Conservation (phyloP, 2,113 vertebrate species). For the Hippoglossus stenolepis region DNA sequence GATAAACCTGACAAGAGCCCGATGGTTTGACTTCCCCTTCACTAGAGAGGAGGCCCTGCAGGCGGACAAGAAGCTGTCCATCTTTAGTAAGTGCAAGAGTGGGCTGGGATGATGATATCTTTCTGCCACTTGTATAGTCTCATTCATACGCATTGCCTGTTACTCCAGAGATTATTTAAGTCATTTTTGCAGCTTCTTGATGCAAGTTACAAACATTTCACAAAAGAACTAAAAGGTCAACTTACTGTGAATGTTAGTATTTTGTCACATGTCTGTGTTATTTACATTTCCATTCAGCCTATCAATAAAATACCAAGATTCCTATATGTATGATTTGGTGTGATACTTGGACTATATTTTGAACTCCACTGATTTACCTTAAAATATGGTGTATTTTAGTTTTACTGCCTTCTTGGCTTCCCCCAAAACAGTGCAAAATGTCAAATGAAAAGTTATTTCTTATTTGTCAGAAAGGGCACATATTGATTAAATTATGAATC, state of each 20-base stretch:
- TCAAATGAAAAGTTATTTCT: not conserved
- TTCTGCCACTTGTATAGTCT: not conserved
- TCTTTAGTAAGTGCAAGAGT: slow-evolving; percentile 89
- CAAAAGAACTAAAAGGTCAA: not conserved
- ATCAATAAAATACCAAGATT: too few species aligned
- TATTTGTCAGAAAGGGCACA: not conserved
- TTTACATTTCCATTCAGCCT: too few species aligned
- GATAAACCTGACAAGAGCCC: slow-evolving; percentile 94
- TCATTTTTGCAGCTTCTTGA: not conserved
- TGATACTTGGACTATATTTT: not conserved
- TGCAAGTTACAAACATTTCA: not conserved
- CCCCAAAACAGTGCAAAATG: not conserved
- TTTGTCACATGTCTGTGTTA: too few species aligned
- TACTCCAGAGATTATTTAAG: not conserved
- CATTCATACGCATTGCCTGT: not conserved
- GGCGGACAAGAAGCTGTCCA: slow-evolving; percentile 96
- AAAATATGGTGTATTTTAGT: not conserved
- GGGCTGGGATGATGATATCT: not conserved
- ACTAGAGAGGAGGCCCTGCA: slow-evolving; percentile 97
- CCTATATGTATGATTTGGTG: too few species aligned
- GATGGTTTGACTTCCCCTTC: slow-evolving; percentile 99
- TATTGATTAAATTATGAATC: not conserved
- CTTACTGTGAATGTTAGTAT: too few species aligned
- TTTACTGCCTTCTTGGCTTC: not conserved
- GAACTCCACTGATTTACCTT: too few species aligned